A percentile compares a stretch with the other conserved stretches of the same genome.
phyloP scores from a whole-genome alignment of 2,113 vertebrate genomes.

The Ciconia boyciana region DNA sequence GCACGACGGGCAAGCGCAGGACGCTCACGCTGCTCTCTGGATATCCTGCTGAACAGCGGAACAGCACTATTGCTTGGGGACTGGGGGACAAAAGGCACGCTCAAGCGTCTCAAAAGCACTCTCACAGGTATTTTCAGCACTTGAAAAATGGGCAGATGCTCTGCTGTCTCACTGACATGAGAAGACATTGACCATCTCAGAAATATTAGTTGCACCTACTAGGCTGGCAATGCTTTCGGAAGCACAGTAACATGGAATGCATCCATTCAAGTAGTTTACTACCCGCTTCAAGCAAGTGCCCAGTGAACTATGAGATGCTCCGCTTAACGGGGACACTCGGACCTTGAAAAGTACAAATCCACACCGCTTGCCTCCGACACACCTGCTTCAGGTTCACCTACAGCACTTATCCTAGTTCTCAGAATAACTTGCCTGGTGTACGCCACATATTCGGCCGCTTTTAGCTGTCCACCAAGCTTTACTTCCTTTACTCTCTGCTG shows the following conservation, averaged over 20 bases:
- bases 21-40: neutral
- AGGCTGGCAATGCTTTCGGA: too few relatives aligned
- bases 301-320: neutral
- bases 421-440: fast-evolving
- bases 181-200: neutral
- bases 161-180: neutral
- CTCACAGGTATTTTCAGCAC: neutral
- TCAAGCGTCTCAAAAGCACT: neutral
- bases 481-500: neutral
- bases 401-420: neutral
- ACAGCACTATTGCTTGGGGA: neutral
- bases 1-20: neutral
- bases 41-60: neutral
- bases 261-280: fast-evolving
- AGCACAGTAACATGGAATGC: fast-evolving
- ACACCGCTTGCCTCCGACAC: fast-evolving
- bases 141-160: neutral
- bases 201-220: fast-evolving
- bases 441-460: fast-evolving
- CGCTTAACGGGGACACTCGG: neutral
- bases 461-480: neutral
- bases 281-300: neutral
- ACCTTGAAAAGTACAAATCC: neutral
- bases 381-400: neutral
- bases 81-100: neutral